Evolutionary conservation across 2,888 invertebrate species (phyloP), one percentile per base, ranked within the genome.

Genomic region (Dicyrtomina minuta): DNA sequence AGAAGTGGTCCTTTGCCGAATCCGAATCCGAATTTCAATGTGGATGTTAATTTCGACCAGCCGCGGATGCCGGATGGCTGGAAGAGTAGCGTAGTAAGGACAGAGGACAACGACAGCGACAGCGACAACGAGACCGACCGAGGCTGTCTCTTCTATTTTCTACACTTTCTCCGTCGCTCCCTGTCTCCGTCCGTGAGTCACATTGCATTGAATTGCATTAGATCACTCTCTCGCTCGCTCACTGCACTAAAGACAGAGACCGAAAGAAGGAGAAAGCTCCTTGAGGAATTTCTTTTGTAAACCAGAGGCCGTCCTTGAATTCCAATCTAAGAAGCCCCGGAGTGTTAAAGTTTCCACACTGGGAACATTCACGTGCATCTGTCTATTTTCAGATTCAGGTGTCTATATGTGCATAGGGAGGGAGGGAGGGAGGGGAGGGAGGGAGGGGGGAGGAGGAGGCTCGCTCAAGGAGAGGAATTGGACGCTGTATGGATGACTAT

Each of bases 321-420:
- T 61, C 61, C 61, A 60, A 61, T 61, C 61, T 61, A 61, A 44
- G 44, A 44, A 44, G 61, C 61, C 61, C 61, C n/a, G 44, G n/a
- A 61, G 61, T 61, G 61, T 44, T 61, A 61, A 61, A 61, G 44
- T 61, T 44, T 61, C 61, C 61, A 44, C 26, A 26, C 44, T 44
- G 59, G 43, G 43, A 59, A 59, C 33, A 58, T 58, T 41, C 27
- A 58, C 58, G 58, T 58, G 39, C 58, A 58, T 55, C 51, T 22
- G 12, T 53, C 33, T 33, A 33, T 33, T 33, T 33, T 33, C 33
- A 8, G 8, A 8, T 33, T 33, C 33, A 33, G 33, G 33, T 33
- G 33, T 5, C 33, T 33, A 33, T 33, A 33, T 8, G 8, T 33
- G 33, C 33, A 33, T 33, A 33, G 4, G 33, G 33, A 5, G n/a